phyloP scores from a whole-genome alignment of 1,140 invertebrate species.

The Cyclargus thomasi region DNA sequence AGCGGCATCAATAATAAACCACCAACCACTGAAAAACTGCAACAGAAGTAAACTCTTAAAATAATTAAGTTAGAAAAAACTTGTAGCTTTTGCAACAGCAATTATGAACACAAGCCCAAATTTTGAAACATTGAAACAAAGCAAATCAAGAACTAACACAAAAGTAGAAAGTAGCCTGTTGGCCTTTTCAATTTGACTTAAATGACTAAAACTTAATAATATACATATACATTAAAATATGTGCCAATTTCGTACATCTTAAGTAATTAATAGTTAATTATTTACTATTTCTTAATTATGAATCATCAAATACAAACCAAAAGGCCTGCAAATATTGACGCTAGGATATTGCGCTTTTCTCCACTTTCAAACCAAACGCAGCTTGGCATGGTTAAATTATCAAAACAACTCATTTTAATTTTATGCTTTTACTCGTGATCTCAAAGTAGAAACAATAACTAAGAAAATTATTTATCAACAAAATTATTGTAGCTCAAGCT shows the following conservation, averaged over 20 bases:
- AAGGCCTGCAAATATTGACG: conserved; percentile 88
- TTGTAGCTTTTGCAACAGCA: neutral
- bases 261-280: neutral
- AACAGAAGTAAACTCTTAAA: conserved; percentile 37
- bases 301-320: conserved; percentile 80
- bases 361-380: conserved; percentile 71
- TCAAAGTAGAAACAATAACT: neutral
- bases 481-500: neutral
- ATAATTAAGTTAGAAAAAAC: neutral
- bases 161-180: neutral
- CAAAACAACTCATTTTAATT: conserved; percentile 62
- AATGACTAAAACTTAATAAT: neutral
- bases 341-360: conserved; percentile 83
- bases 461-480: neutral
- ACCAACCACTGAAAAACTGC: conserved; percentile 97
- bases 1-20: conserved; percentile 97
- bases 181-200: neutral
- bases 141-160: neutral
- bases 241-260: neutral
- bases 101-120: too few species aligned
- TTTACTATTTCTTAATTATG: conserved; percentile 27
- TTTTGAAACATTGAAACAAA: neutral
- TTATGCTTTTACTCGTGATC: conserved; percentile 5
- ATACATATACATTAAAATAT: neutral
- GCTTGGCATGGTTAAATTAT: conserved; percentile 61